Base-by-base conservation (phyloP, 1,140 invertebrate species). In the Nasonia giraulti region DNA sequence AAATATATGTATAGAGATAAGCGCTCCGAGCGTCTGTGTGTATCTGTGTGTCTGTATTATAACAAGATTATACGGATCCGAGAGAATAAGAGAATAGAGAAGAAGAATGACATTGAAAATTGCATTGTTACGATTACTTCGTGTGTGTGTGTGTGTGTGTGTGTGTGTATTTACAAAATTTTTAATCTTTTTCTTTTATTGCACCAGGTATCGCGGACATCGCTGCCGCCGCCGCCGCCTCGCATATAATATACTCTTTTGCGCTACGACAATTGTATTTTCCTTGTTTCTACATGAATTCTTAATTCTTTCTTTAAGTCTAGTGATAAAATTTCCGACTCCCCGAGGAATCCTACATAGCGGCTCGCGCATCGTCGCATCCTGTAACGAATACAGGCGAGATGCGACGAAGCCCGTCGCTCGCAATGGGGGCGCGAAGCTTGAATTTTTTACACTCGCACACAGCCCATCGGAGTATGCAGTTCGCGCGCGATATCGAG, bases 241-340 rank as follows among this genome's bases (percentile, higher is more conserved):
- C 85, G 5, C 7, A 40, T 40, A 40, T 40, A 40, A 44, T 86
- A 79, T 62, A 55, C 31, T 76, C 62, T 86, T 27, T 86, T 87
- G 87, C 87, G 88, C 87, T 89, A 87, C 81, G 86, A 88, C 88
- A 86, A 86, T 86, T 33, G 68, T 84, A 81, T 79, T 86, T 50
- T 50, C 14, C 1, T 47, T 50, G 1, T 27, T 50, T 50, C 47
- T 14, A 50, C 14, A 0, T 50, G 17, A 62, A 20, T 62, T 62
- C 55, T 62, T 37, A n/a, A 1, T 44, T 44, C 6, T 10, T 17
- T 1, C 27, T 62, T 62, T 62, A 62, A 62, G 4, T 6, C 55
- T 62, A 62, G 55, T 62, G 55, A 62, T 62, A 62, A 62, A n/a
- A 62, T 62, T 62, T 44, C n/a, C 55, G 55, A 62, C 55, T 7